phyloP scores from a whole-genome alignment of 2,888 invertebrate genomes.

The Cyclophora punctaria region DNA sequence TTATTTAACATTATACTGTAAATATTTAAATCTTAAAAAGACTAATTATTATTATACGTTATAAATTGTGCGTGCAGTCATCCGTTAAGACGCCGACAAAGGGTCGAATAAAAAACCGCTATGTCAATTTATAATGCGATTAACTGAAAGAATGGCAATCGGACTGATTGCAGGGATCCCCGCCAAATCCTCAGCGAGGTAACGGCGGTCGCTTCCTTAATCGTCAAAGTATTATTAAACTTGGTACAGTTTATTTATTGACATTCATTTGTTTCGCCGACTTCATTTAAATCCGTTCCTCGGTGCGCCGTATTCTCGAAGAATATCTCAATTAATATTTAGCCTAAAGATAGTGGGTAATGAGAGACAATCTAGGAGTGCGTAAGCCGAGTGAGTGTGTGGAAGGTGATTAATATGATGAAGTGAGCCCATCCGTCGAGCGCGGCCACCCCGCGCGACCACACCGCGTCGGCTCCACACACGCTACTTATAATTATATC shows the following conservation, averaged over 20 bases:
- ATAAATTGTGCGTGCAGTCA: conserved; percentile 47
- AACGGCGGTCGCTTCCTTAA: conserved; percentile 44
- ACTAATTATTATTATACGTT: conserved; percentile 48
- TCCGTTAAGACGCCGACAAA: conserved; percentile 63
- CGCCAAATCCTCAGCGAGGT: conserved; percentile 44
- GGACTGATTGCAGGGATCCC: conserved; percentile 57
- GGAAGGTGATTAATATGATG: conserved; percentile 66
- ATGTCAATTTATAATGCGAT: conserved; percentile 71
- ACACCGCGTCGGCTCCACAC: conserved; percentile 40
- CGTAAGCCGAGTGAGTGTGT: conserved; percentile 68
- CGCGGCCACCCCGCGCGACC: conserved; percentile 36
- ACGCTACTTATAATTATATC: conserved; percentile 40
- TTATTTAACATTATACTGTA: conserved; percentile 38
- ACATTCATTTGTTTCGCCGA: conserved; percentile 43
- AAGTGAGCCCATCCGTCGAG: conserved; percentile 54
- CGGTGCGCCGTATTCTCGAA: conserved; percentile 42
- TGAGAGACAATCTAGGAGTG: conserved; percentile 59
- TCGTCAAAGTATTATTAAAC: conserved; percentile 34
- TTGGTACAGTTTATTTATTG: conserved; percentile 44
- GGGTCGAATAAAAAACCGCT: conserved; percentile 46
- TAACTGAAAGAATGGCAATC: conserved; percentile 64
- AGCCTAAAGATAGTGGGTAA: conserved; percentile 68
- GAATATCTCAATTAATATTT: conserved; percentile 73
- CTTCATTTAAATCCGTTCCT: conserved; percentile 29
- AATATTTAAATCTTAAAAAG: conserved; percentile 38